Evolutionary conservation across 1,140 invertebrate genomes (phyloP).

Genomic region (Condylostylus longicornis): DNA sequence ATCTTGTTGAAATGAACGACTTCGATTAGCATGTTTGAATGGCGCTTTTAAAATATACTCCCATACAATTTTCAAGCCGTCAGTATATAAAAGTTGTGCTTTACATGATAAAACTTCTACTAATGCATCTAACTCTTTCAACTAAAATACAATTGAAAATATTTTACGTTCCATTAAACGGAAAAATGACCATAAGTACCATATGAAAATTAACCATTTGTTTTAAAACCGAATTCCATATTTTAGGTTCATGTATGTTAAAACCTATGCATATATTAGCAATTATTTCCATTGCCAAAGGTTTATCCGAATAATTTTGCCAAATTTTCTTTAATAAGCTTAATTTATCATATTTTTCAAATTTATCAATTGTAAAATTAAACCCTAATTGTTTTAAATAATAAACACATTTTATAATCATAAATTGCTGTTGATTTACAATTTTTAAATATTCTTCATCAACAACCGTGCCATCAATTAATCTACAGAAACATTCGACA

Average conservation of each 20-base stretch:
- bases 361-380: conserved; percentile 25
- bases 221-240: conserved; percentile 30
- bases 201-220: conserved; percentile 29
- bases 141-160: neutral
- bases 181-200: conserved; percentile 9
- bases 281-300: conserved; percentile 24
- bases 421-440: conserved; percentile 23
- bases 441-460: conserved; percentile 18
- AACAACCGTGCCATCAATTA: conserved; percentile 26
- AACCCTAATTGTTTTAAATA: conserved; percentile 27
- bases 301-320: conserved; percentile 26
- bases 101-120: conserved; percentile 25
- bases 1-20: conserved; percentile 20
- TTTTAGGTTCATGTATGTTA: conserved; percentile 24
- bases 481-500: conserved; percentile 28
- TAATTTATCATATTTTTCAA: conserved; percentile 24
- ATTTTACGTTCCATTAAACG: neutral
- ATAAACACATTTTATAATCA: conserved; percentile 28
- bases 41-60: conserved; percentile 24
- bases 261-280: conserved; percentile 29
- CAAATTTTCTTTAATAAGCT: conserved; percentile 27
- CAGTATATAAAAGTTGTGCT: conserved; percentile 18
- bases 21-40: conserved; percentile 19
- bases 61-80: conserved; percentile 22
- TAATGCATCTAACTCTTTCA: conserved; percentile 18